Evolutionary conservation across 2,797 vertebrate species (phyloP), one percentile per base, ranked within the genome.

Genomic region (Taenioides sp.): DNA sequence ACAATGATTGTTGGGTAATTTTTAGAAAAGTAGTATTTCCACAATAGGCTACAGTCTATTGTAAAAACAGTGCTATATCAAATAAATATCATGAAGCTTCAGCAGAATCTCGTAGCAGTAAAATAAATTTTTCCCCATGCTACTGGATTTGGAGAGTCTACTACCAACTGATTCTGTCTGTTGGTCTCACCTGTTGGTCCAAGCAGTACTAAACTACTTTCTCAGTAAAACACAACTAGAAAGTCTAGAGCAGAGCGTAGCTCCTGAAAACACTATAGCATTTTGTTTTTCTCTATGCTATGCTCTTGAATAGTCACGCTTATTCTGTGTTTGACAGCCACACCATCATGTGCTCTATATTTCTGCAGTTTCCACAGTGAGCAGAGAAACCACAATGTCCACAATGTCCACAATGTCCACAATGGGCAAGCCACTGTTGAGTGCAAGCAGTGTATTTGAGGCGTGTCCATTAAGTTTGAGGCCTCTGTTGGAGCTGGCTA

Each of bases 401-500:
- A 28, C 77, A 77, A 74, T 59, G 81, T n/a, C 37, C 60, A 73
- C 65, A 27, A 27, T 55, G 61, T 78, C 76, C 67, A 28, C 77
- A 77, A 74, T 59, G 81, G 76, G 78, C 65, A 55, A 67, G 74
- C 68, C 72, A 2, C 62, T 72, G 70, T 68, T 68, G 69, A 57
- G 77, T 28, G 79, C 76, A 68, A 74, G 80, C 69, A 34, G 69
- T 20, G 43, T 74, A 37, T 66, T 25, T 47, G 64, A 77, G 79
- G 76, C 73, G 37, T 70, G 60, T 69, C 83, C 81, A 43, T 57
- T 59, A 17, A 58, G 65, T 47, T 47, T 62, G 74, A 71, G 68
- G 58, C 73, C 20, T 1, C 14, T 20, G 70, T 58, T 64, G 7
- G 80, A 67, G 4, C 57, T 61, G 69, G 93, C 94, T 96, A 97